Evolutionary conservation across 2,888 invertebrate species (phyloP).

Genomic region (Melanophora roralis): DNA sequence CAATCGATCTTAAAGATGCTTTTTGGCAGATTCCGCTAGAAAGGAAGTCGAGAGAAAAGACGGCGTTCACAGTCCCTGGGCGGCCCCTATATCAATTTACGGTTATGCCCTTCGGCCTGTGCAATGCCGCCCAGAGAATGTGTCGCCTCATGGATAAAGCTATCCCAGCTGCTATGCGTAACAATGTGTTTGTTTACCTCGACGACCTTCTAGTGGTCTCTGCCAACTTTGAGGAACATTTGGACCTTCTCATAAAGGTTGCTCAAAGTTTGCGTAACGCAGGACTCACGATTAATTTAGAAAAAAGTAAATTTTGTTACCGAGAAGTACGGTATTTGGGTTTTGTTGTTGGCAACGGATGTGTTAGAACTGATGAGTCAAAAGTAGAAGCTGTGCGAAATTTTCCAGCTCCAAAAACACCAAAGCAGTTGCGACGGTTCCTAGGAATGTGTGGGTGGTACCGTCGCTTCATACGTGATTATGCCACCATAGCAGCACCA

Average conservation of each 20-base stretch:
- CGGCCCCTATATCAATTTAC: too few species aligned
- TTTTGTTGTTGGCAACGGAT: background rate
- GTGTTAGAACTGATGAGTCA: background rate
- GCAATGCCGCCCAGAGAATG: too few species aligned
- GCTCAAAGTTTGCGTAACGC: background rate
- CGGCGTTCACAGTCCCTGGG: too few species aligned
- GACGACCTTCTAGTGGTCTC: background rate
- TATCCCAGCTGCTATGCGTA: background rate
- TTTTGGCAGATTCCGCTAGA: too few species aligned
- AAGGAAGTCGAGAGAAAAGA: too few species aligned
- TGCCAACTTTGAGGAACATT: background rate
- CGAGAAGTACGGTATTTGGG: background rate
- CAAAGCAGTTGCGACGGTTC: background rate
- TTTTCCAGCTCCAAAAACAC: background rate
- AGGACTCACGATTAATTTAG: background rate
- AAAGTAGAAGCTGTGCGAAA: background rate
- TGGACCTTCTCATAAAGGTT: background rate
- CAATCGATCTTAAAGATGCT: too few species aligned
- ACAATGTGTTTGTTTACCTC: background rate
- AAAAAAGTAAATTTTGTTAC: background rate
- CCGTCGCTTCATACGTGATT: background rate
- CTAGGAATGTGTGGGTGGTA: background rate
- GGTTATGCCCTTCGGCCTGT: too few species aligned
- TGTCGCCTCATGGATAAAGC: constrained; percentile 60
- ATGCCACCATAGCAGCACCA: background rate